Evolutionary conservation across 2,797 vertebrate genomes (phyloP).

Genomic region (Setipinna tenuifilis): DNA sequence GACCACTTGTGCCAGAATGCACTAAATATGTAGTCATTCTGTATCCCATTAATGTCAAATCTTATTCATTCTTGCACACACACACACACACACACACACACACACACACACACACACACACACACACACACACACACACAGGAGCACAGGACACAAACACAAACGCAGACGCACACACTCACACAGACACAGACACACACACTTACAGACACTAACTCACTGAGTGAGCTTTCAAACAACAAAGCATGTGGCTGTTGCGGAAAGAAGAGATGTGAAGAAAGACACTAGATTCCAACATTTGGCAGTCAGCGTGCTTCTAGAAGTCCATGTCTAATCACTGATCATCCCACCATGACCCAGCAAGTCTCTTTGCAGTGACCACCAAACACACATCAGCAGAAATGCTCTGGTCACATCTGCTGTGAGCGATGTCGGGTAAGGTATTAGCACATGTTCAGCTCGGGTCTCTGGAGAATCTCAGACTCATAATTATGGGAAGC

Average conservation of each 20-base stretch:
- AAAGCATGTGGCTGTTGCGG: background rate
- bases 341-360: background rate
- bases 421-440: background rate
- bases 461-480: background rate
- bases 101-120: background rate
- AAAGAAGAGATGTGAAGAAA: background rate
- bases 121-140: slow-evolving; percentile 15
- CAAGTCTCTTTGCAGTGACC: background rate
- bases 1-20: background rate
- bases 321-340: background rate
- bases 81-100: background rate
- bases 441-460: background rate
- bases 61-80: no score
- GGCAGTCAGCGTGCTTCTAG: background rate
- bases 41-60: no score
- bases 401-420: background rate
- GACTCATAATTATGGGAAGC: background rate
- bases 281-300: background rate
- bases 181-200: no score
- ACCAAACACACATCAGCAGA: slow-evolving; percentile 22
- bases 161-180: background rate
- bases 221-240: background rate
- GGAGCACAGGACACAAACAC: slow-evolving; percentile 2
- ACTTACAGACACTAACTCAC: no score
- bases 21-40: no score